Conservation (phyloP, 2,113 vertebrate species). For the Hippocampus barbouri region DNA sequence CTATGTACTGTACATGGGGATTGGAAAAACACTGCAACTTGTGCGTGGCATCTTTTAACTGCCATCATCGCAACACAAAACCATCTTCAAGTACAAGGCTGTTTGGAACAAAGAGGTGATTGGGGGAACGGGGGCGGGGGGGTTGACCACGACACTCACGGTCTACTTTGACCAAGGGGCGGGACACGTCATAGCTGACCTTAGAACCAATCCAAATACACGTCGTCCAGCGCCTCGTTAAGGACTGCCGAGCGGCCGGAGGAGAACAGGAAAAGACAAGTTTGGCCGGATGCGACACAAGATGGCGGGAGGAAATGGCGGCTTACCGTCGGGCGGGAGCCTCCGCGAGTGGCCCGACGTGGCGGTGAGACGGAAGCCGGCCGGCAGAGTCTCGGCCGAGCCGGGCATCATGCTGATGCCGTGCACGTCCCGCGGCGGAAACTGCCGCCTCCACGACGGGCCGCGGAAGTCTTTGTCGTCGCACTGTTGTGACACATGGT, state of each 20-base stretch:
- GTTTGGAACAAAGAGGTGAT: not conserved
- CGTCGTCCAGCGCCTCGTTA: constrained; percentile 73
- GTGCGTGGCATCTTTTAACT: constrained; percentile 22
- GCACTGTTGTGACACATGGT: constrained; percentile 56
- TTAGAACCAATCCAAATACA: constrained; percentile 78
- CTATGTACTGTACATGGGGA: too few relatives aligned
- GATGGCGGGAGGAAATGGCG: not conserved
- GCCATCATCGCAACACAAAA: too few relatives aligned
- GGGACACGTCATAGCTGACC: constrained; percentile 66
- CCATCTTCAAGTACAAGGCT: not conserved
- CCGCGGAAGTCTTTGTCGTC: constrained; percentile 92
- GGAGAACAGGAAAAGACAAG: constrained; percentile 55
- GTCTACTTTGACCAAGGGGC: constrained; percentile 1
- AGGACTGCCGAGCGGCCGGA: constrained; percentile 68
- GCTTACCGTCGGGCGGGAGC: constrained; percentile 86
- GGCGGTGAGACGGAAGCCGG: constrained; percentile 91
- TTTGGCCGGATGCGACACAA: not conserved
- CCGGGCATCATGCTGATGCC: constrained; percentile 99
- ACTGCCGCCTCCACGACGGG: constrained; percentile 93
- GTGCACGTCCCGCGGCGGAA: constrained; percentile 89
- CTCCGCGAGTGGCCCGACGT: constrained; percentile 89
- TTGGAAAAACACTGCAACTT: constrained; percentile 28
- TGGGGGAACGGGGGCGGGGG: not conserved
- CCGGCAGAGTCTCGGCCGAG: constrained; percentile 92
- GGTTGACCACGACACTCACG: not conserved